These are phyloP conservation scores for Cecidostiba fungosa DNA, from an alignment of 2,888 invertebrate species.

Conservation along the genomic window DNA sequence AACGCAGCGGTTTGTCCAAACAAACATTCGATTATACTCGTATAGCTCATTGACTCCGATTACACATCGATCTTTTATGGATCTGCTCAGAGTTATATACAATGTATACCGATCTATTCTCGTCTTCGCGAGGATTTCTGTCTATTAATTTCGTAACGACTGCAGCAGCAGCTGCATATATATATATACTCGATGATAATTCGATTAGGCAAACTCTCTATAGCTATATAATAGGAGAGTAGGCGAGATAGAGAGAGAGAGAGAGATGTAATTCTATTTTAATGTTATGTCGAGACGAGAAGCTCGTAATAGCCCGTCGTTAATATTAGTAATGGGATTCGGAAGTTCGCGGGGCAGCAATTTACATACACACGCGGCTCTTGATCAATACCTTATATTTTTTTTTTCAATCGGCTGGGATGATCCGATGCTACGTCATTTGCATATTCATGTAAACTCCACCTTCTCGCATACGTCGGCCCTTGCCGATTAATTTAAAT, in stretches of 20 bases:
- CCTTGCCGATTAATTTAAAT: constrained; percentile 6
- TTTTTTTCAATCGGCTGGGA: neutral
- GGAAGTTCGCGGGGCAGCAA: neutral
- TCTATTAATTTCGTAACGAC: neutral
- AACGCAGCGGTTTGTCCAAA: neutral
- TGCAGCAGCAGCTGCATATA: no score
- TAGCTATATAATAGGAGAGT: no score
- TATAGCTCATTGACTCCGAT: neutral
- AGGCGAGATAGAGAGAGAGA: no score
- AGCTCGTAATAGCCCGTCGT: neutral
- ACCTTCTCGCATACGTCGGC: neutral
- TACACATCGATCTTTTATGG: neutral
- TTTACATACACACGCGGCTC: neutral
- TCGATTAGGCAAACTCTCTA: neutral
- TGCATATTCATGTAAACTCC: constrained; percentile 6
- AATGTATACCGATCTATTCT: neutral
- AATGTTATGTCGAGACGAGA: neutral
- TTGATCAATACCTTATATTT: neutral
- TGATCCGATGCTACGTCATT: neutral
- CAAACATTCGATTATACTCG: neutral
- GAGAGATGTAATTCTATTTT: constrained; percentile 2
- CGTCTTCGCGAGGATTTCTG: neutral
- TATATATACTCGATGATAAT: neutral
- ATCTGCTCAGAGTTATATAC: neutral
- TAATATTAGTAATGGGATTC: constrained; percentile 7